Conservation (phyloP, 1,140 invertebrate genomes). For the Lanistes nyassanus region DNA sequence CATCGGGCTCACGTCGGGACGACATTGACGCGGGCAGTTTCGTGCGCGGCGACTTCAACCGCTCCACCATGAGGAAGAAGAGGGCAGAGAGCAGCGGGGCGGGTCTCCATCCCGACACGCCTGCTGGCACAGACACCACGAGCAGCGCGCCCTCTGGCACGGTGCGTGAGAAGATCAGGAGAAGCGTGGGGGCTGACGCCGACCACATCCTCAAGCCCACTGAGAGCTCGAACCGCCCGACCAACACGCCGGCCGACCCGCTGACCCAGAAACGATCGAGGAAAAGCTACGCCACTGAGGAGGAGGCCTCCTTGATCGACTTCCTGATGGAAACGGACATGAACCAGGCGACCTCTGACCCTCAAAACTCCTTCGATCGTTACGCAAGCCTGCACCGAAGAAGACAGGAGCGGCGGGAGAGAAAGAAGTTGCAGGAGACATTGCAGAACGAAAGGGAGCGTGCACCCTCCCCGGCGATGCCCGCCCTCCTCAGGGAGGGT, state of each 20-base stretch:
- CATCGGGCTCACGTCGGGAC: neutral
- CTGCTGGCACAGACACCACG: constrained; percentile 14
- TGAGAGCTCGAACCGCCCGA: too few relatives aligned
- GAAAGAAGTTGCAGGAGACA: constrained; percentile 30
- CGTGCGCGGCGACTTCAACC: constrained; percentile 46
- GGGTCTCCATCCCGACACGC: neutral
- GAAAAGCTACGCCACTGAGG: constrained; percentile 40
- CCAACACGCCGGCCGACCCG: constrained; percentile 21
- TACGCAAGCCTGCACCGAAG: constrained; percentile 50
- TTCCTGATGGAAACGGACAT: constrained; percentile 46
- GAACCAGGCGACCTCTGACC: constrained; percentile 20
- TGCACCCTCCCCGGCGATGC: constrained; percentile 48
- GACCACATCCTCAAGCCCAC: constrained; percentile 18
- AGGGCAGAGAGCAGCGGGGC: constrained; percentile 4
- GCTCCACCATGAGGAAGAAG: constrained; percentile 44
- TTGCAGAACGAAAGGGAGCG: constrained; percentile 46
- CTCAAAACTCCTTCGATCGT: constrained; percentile 46
- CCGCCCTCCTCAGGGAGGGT: neutral
- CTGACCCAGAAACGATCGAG: constrained; percentile 27
- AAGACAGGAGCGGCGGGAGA: constrained; percentile 43
- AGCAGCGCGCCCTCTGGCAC: too few relatives aligned
- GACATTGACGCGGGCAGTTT: constrained; percentile 31
- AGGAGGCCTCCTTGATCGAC: constrained; percentile 51
- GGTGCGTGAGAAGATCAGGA: constrained; percentile 41
- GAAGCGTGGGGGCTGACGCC: constrained; percentile 39